phyloP scores from a whole-genome alignment of 2,797 vertebrate genomes.

The Sebastes trivittatus region DNA sequence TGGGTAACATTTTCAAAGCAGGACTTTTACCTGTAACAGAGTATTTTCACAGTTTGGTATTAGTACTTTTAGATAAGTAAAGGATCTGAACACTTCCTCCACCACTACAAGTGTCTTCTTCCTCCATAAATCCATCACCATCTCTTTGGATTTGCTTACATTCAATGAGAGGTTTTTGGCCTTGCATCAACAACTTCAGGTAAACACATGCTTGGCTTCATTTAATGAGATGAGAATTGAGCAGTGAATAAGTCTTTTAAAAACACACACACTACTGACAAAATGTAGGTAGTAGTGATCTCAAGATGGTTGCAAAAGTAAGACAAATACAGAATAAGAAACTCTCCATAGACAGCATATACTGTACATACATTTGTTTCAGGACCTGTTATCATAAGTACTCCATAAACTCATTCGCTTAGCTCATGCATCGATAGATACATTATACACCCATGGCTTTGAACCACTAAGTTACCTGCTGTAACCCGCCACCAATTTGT shows the following conservation, averaged over 20 bases:
- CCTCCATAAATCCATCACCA: background rate
- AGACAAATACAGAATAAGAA: background rate
- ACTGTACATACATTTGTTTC: background rate
- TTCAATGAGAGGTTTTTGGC: background rate
- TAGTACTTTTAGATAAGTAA: background rate
- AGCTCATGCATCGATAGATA: background rate
- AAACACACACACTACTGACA: background rate
- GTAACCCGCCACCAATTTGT: constrained; percentile 30
- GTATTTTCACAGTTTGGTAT: background rate
- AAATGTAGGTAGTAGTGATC: background rate
- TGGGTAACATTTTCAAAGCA: background rate
- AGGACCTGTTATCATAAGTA: background rate
- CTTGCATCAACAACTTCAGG: background rate
- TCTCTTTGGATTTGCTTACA: background rate
- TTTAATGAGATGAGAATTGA: background rate
- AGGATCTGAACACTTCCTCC: background rate
- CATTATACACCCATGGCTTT: background rate
- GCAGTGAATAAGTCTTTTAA: background rate
- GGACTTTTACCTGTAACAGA: background rate
- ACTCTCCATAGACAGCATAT: background rate
- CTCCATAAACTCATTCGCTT: constrained; percentile 13
- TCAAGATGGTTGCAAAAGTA: background rate
- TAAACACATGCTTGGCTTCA: background rate
- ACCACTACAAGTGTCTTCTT: background rate
- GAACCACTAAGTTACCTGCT: constrained; percentile 22